Base-by-base conservation (phyloP, 2,797 vertebrate species). In the Rhyacichthys aspro region DNA sequence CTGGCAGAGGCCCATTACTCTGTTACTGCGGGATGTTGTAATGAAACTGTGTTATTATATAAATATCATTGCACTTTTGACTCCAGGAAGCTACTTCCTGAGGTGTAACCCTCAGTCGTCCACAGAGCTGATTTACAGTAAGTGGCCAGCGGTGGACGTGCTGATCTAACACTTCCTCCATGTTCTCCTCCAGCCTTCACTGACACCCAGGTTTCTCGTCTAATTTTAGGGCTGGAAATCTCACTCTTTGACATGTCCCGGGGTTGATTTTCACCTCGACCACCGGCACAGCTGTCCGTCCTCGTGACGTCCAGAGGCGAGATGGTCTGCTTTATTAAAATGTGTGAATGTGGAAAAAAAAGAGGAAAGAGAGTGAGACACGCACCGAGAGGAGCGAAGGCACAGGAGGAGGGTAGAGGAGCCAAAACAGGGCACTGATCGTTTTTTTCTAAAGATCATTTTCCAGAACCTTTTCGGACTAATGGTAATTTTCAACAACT, bases 11-110 rank as follows among this genome's bases (percentile, higher is more conserved):
- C 75, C 83, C 78, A 83, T 85, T 76, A 79, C 82, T 82, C 83
- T 78, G 84, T 88, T 81, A 74, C 56, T 56, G 71, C 63, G 72
- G 75, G 78, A 74, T 78, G 86, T 71, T 86, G 82, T 87, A 89
- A 87, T 90, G 88, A 90, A 90, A 87, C 74, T 63, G 87, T 91
- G 90, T 91, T 89, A 90, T 92, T 90, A 88, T 91, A 91, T 91
- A 92, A 93, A 93, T 91, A 93, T 84, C 78, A 17, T 64, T 93
- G 89, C 92, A 91, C 92, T 92, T 90, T 90, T 92, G 91, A 93
- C 92, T 92, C 87, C 89, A 90, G 90, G 89, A 93, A 90, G 86
- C 82, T 78, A 85, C 88, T 92, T 92, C 90, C 90, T 91, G 89
- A 90, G 83, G 86, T 86, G 78, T 55, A 82, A 83, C 84, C 84